phyloP scores from a whole-genome alignment of 1,140 invertebrate genomes.

The Geopemphigus sp. region DNA sequence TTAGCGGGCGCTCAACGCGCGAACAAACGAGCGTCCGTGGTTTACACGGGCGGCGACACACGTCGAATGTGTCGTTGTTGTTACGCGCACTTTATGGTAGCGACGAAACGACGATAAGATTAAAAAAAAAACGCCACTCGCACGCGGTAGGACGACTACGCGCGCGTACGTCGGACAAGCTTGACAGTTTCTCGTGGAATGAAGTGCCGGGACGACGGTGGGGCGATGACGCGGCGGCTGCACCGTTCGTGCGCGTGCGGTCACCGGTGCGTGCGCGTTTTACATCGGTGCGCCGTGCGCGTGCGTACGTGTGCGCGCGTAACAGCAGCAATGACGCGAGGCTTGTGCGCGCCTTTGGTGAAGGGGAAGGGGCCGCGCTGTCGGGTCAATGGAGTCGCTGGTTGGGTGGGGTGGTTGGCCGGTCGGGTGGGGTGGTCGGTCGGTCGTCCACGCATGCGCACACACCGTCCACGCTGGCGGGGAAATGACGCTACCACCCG shows the following conservation, averaged over 20 bases:
- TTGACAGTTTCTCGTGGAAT: conserved; percentile 41
- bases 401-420: no score
- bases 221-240: background rate
- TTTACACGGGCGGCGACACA: background rate
- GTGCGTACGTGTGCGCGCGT: background rate
- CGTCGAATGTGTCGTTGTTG: background rate
- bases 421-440: background rate
- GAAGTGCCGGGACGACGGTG: background rate
- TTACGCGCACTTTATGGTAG: background rate
- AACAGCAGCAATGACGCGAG: no score
- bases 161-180: background rate
- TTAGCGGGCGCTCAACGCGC: background rate
- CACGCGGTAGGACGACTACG: background rate
- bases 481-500: background rate
- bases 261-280: no score
- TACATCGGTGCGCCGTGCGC: no score
- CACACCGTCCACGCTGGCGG: background rate
- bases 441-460: conserved; percentile 13
- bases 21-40: background rate
- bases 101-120: background rate
- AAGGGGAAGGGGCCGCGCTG: no score
- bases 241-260: no score
- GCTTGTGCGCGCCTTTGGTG: no score
- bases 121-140: no score
- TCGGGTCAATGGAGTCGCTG: conserved; percentile 19